Conservation (phyloP, 2,113 vertebrate species). For the Phylloscopus trochilus region DNA sequence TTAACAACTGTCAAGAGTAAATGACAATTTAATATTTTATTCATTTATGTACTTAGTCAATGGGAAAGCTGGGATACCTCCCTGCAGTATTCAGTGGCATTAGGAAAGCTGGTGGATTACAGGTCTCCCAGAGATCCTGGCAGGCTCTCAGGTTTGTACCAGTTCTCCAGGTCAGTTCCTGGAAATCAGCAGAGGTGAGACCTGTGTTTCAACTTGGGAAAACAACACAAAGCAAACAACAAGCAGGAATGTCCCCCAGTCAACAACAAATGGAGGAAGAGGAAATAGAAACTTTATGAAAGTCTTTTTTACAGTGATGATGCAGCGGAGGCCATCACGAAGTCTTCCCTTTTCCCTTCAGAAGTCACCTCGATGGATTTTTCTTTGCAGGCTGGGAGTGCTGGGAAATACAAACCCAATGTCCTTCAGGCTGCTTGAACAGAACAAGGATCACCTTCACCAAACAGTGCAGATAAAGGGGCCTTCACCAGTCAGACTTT, state of each 20-base stretch:
- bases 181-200: neutral
- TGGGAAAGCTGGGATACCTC: neutral
- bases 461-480: conserved; percentile 50
- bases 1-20: neutral
- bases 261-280: neutral
- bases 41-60: neutral
- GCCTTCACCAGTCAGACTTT: conserved; percentile 13
- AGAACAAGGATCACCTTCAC: conserved; percentile 24
- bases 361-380: neutral
- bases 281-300: neutral
- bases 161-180: neutral
- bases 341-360: neutral
- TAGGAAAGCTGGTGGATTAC: neutral
- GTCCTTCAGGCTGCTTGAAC: conserved; percentile 19
- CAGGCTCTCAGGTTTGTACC: neutral
- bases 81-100: rapidly evolving
- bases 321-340: rapidly evolving
- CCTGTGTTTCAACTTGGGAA: neutral
- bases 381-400: neutral
- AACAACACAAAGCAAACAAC: conserved; percentile 2
- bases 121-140: neutral
- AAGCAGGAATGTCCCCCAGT: neutral
- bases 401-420: neutral
- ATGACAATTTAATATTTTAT: neutral
- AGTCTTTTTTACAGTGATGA: neutral